These are phyloP conservation scores for Nematostella vectensis DNA, from an alignment of 92 coral and sea anemone species.

Conservation along the genomic window DNA sequence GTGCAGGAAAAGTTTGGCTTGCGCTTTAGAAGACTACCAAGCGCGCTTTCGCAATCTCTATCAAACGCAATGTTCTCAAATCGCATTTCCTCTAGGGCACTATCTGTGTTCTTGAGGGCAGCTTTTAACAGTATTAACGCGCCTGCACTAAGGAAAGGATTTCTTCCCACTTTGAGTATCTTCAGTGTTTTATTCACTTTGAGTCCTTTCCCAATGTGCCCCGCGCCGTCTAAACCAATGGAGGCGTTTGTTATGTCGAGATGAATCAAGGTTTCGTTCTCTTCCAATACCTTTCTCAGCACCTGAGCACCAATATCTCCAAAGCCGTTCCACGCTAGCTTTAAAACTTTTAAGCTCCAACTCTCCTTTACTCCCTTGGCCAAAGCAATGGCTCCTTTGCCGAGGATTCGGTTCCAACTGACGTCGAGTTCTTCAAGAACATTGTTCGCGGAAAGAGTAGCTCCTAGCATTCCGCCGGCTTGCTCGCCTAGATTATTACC, in stretches of 20 bases:
- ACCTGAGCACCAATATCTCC: slow-evolving; percentile 42
- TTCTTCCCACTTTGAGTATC: slow-evolving; percentile 34
- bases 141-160: slow-evolving; percentile 45
- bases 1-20: slow-evolving; percentile 47
- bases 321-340: slow-evolving; percentile 51
- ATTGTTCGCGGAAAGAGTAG: slow-evolving; percentile 18
- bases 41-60: slow-evolving; percentile 32
- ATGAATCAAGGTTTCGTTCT: slow-evolving; percentile 19
- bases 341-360: slow-evolving; percentile 32
- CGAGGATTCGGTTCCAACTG: slow-evolving; percentile 51
- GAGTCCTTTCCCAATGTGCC: slow-evolving; percentile 39
- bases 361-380: slow-evolving; percentile 25
- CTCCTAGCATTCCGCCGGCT: slow-evolving; percentile 25
- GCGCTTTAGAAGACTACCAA: slow-evolving; percentile 22
- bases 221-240: slow-evolving; percentile 40
- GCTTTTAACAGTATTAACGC: slow-evolving; percentile 32
- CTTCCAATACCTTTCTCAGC: slow-evolving; percentile 22
- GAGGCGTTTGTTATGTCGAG: slow-evolving; percentile 42
- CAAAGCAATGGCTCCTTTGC: slow-evolving; percentile 30
- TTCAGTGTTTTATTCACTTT: slow-evolving; percentile 36
- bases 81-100: slow-evolving; percentile 28
- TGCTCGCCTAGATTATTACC: slow-evolving; percentile 35
- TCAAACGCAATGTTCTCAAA: slow-evolving; percentile 37
- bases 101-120: slow-evolving; percentile 31
- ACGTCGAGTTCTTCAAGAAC: slow-evolving; percentile 39